These are phyloP conservation scores for Eriocheir sinensis DNA, from an alignment of 1,140 invertebrate species.

Conservation along the genomic window DNA sequence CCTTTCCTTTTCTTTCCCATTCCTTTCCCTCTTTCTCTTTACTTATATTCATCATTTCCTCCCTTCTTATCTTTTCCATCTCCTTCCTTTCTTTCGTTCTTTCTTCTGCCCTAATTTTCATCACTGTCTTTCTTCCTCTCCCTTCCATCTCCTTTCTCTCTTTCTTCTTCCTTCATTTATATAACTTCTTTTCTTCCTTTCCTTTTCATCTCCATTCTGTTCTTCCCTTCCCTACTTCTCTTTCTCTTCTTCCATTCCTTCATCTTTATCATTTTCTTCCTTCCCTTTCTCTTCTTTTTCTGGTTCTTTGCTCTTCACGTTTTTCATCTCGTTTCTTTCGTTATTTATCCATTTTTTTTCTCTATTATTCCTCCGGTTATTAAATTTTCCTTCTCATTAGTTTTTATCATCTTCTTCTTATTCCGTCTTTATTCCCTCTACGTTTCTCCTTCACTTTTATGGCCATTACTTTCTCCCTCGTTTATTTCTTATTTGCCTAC, in stretches of 20 bases:
- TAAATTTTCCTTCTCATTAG: neutral
- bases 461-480: neutral
- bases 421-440: neutral
- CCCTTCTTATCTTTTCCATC: neutral
- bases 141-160: neutral
- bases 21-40: neutral
- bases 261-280: neutral
- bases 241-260: neutral
- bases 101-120: neutral
- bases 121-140: neutral
- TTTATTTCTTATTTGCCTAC: no score
- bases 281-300: neutral
- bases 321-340: neutral
- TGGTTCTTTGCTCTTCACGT: neutral
- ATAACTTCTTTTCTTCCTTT: neutral
- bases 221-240: neutral
- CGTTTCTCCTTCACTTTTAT: neutral
- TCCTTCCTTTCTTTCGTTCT: neutral
- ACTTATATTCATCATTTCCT: neutral
- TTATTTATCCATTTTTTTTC: neutral
- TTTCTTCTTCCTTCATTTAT: no score
- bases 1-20: neutral
- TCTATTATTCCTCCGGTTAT: no score
- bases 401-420: neutral
- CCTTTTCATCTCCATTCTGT: neutral